Evolutionary conservation across 2,113 vertebrate species (phyloP).

Genomic region (Daboia siamensis): DNA sequence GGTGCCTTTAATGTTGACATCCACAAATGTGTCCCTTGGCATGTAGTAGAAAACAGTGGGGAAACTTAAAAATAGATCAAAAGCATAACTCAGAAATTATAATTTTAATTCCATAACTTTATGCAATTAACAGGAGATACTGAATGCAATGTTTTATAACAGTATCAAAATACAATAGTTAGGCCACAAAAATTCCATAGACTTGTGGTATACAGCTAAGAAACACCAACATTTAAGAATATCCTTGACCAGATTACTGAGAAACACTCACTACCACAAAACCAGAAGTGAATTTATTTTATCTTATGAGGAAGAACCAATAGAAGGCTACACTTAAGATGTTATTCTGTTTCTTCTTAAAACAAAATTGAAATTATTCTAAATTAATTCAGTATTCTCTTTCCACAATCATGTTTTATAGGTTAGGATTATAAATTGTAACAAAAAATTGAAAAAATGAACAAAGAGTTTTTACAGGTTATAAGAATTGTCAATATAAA

Average conservation of each 20-base stretch:
- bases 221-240: slow-evolving; percentile 42
- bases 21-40: slow-evolving; percentile 18
- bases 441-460: not conserved
- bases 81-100: slow-evolving; percentile 43
- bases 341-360: not conserved
- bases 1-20: slow-evolving; percentile 33
- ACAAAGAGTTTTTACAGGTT: not conserved
- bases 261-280: slow-evolving; percentile 18
- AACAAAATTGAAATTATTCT: not conserved
- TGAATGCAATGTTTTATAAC: slow-evolving; percentile 54
- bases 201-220: slow-evolving; percentile 45
- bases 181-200: slow-evolving; percentile 60
- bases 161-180: slow-evolving; percentile 62
- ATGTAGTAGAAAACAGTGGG: slow-evolving; percentile 44
- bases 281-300: not conserved
- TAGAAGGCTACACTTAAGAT: not conserved
- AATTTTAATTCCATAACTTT: slow-evolving; percentile 59
- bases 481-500: not conserved
- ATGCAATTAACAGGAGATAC: slow-evolving; percentile 58
- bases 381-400: not conserved
- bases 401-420: not conserved
- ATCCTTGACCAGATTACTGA: slow-evolving; percentile 24
- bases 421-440: not conserved
- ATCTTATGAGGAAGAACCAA: not conserved
- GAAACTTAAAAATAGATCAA: slow-evolving; percentile 57